Evolutionary conservation across 2,113 vertebrate species (phyloP), one percentile per base, ranked within the genome.

Genomic region (Protomyctophum bolini): DNA sequence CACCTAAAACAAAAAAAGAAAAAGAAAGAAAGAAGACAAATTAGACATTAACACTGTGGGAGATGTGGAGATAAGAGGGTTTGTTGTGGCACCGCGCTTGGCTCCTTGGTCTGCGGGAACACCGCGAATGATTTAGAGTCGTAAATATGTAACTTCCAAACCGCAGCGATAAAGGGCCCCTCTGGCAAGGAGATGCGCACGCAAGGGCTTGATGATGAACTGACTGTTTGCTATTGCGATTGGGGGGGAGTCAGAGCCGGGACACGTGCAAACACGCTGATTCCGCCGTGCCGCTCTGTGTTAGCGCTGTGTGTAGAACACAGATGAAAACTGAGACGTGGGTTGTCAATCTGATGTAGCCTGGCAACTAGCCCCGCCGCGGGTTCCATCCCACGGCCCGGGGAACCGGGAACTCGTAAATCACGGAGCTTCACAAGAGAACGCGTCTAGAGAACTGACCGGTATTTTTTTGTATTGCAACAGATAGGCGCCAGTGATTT

Each of bases 261-360:
- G 83, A 86, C 81, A 86, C 77, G 85, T 81, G 79, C 82, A 87
- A 87, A 87, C 85, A 90, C 68, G 85, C 82, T 83, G 81, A 84
- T 88, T 81, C 14, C 12, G 7, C 74, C 85, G 76, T 86, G 82
- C 21, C 82, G 87, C 87, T 79, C 21, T 70, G 74, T 73, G 72
- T 85, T 65, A 21, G 76, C 82, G 10, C 69, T 89, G 88, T 90
- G 86, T 84, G 84, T 66, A 70, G 72, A 85, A 59, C 6, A 47
- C 83, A 74, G 83, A 86, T 80, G 77, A 87, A 84, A 90, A 84
- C 33, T 9, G 56, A 86, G 76, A 84, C 62, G 64, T 45, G 76
- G 33, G 71, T 75, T 86, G 87, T 85, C 75, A 68, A 75, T 86
- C 87, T 84, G 67, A 21, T 21, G 21, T 21, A 67, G 67, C 69